Percentiles rank a stretch among this genome's conserved stretches.
These are phyloP conservation scores for Listronotus bonariensis DNA, from an alignment of 1,140 invertebrate species.

Conservation along the genomic window DNA sequence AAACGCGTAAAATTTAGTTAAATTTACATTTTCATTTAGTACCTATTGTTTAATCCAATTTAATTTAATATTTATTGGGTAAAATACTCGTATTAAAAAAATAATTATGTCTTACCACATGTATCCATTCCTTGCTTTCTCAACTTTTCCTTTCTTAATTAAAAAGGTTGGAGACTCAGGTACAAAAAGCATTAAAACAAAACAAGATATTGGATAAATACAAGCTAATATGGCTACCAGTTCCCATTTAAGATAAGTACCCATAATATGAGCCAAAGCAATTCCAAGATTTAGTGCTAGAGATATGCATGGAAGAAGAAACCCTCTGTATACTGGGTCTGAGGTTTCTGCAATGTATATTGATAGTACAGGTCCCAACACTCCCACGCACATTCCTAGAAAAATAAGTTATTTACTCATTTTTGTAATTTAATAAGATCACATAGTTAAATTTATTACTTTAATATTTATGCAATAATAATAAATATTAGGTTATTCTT, in stretches of 20 bases:
- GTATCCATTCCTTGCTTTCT: conserved; percentile 59
- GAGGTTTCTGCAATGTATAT: conserved; percentile 59
- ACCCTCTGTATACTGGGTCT: conserved; percentile 61
- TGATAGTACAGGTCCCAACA: conserved; percentile 36
- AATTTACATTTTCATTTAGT: no score
- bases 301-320: conserved; percentile 55
- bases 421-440: no score
- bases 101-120: conserved; percentile 42
- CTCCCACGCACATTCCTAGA: conserved; percentile 59
- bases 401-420: no score
- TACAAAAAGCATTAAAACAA: conserved; percentile 58
- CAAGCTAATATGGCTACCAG: conserved; percentile 60
- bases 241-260: conserved; percentile 64
- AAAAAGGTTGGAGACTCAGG: conserved; percentile 77
- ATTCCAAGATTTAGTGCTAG: conserved; percentile 57
- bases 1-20: no score
- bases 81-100: no score
- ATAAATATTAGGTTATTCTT: no score
- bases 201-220: conserved; percentile 58
- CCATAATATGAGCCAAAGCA: conserved; percentile 61
- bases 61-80: no score
- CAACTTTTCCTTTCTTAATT: conserved; percentile 59
- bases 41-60: no score
- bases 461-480: no score
- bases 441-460: no score